Evolutionary conservation across 2,113 vertebrate species (phyloP).

Genomic region (Oryzias javanicus): DNA sequence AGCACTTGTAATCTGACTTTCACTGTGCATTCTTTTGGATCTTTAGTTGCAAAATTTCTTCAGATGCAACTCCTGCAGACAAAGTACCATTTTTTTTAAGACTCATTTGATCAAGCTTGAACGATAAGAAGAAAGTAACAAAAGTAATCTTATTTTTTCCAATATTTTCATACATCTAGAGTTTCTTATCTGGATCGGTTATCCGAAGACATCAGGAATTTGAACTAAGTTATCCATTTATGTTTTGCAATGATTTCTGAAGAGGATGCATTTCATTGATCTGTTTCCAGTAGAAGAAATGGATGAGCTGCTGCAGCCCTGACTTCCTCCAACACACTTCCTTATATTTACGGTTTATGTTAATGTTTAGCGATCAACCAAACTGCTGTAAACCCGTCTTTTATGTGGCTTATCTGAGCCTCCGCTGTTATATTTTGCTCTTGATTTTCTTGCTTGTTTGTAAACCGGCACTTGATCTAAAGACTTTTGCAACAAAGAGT

Average conservation of each 20-base stretch:
- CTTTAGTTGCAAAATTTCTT: constrained; percentile 43
- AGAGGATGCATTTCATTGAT: constrained; percentile 55
- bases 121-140: too few species aligned
- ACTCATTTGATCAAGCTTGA: constrained; percentile 3
- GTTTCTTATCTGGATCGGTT: too few species aligned
- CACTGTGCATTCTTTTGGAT: constrained; percentile 6
- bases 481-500: too few species aligned
- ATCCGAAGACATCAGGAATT: too few species aligned
- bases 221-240: too few species aligned
- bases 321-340: not conserved
- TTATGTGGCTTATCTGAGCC: not conserved
- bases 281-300: constrained; percentile 11
- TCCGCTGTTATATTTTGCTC: too few species aligned
- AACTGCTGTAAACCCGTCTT: not conserved
- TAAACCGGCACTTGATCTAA: too few species aligned
- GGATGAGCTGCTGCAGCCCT: not conserved
- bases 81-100: constrained; percentile 29
- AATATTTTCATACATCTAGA: too few species aligned
- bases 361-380: not conserved
- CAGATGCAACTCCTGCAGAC: constrained; percentile 59
- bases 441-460: too few species aligned
- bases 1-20: not conserved
- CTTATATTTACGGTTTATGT: not conserved
- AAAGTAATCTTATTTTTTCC: not conserved
- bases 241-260: constrained; percentile 10